Conservation (phyloP, 2,113 vertebrate genomes). For the Onychostoma macrolepis region DNA sequence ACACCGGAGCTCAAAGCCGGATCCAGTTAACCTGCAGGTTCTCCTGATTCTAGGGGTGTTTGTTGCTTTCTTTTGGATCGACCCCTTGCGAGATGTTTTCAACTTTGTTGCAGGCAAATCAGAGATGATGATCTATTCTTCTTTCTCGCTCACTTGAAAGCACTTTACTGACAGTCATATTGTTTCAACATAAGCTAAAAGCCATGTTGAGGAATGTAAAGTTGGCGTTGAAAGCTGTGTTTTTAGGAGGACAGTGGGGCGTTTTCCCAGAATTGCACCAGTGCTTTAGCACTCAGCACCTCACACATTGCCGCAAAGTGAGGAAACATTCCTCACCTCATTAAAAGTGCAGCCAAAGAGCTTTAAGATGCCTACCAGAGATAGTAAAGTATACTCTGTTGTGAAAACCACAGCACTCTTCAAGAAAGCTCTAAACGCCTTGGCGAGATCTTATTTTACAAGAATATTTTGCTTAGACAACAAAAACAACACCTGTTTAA, state of each 20-base stretch:
- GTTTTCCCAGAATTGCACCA: conserved; percentile 36
- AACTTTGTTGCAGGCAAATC: neutral
- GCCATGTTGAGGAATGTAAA: conserved; percentile 26
- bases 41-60: conserved; percentile 19
- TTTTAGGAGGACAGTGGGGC: conserved; percentile 23
- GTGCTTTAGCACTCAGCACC: conserved; percentile 46
- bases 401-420: conserved; percentile 14
- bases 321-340: conserved; percentile 68
- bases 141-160: conserved; percentile 29
- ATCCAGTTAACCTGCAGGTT: conserved; percentile 20
- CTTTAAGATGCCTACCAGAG: conserved; percentile 31
- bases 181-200: conserved; percentile 8
- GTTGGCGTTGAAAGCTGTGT: conserved; percentile 23
- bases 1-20: neutral
- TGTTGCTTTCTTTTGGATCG: conserved; percentile 29
- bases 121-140: conserved; percentile 27
- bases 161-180: neutral
- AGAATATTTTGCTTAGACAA: neutral
- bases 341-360: conserved; percentile 58
- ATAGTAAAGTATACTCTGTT: conserved; percentile 16
- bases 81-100: neutral
- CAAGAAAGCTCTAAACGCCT: conserved; percentile 24
- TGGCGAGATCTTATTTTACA: neutral
- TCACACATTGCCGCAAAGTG: conserved; percentile 63
- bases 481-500: neutral